A percentile compares a stretch with the other conserved stretches of the same genome.
Conservation (phyloP, 1,140 invertebrate genomes). For the Homarus americanus region DNA sequence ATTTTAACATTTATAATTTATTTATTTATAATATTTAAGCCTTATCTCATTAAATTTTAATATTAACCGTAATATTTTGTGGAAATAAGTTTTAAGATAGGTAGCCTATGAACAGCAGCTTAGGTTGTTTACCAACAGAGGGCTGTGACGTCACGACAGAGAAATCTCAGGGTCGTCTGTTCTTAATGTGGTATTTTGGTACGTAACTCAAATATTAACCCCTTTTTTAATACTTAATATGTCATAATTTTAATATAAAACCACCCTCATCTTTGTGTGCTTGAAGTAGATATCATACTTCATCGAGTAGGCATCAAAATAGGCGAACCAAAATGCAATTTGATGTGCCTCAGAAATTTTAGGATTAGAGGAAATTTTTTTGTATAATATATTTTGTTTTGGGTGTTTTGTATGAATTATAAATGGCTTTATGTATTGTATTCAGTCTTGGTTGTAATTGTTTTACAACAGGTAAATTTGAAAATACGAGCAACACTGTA, state of each 20-base stretch:
- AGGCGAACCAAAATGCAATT: not conserved
- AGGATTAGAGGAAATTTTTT: not conserved
- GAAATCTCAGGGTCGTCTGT: slow-evolving; percentile 67
- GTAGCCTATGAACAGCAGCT: slow-evolving; percentile 32
- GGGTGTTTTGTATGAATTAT: not conserved
- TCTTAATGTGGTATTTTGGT: slow-evolving; percentile 42
- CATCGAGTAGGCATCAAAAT: not conserved
- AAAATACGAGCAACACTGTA: too few species aligned
- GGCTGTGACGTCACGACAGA: slow-evolving; percentile 69
- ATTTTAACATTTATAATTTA: too few species aligned
- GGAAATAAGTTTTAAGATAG: not conserved
- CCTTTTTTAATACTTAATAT: not conserved
- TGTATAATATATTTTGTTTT: not conserved
- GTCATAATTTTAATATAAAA: not conserved
- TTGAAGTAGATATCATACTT: not conserved
- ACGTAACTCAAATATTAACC: not conserved
- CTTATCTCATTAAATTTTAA: too few species aligned
- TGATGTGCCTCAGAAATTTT: not conserved
- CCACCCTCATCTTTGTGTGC: not conserved
- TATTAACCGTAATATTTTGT: too few species aligned
- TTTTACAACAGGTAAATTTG: too few species aligned
- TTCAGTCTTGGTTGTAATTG: not conserved
- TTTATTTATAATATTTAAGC: too few species aligned
- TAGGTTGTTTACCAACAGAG: slow-evolving; percentile 69
- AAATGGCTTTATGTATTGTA: not conserved